A percentile compares a stretch with the other conserved stretches of the same genome.
These are phyloP conservation scores for Pollenia griseotomentosa DNA, from an alignment of 2,888 invertebrate species.

Conservation along the genomic window DNA sequence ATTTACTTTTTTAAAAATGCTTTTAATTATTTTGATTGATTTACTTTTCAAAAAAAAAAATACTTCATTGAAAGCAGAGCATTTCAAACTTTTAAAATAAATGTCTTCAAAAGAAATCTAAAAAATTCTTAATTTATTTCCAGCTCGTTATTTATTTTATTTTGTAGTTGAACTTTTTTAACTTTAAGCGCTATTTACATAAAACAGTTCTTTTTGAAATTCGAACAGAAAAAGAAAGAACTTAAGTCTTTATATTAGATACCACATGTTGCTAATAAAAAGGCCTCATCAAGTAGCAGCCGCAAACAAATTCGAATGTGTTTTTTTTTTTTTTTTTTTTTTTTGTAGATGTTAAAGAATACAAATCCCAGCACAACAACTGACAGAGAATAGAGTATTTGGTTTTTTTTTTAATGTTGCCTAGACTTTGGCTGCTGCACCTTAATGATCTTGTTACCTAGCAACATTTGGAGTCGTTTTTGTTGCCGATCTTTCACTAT, in stretches of 20 bases:
- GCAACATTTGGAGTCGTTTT: constrained; percentile 44
- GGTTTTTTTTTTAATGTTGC: constrained; percentile 16
- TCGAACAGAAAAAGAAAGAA: constrained; percentile 13
- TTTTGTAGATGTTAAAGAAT: neutral
- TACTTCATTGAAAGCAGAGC: neutral
- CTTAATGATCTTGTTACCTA: constrained; percentile 72
- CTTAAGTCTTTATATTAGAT: constrained; percentile 3
- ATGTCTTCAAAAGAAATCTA: neutral
- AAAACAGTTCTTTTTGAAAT: constrained; percentile 23
- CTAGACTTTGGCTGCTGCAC: constrained; percentile 59
- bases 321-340: neutral
- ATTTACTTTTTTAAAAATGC: too few relatives aligned
- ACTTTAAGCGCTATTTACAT: constrained; percentile 42
- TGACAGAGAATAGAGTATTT: constrained; percentile 35
- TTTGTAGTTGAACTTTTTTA: constrained; percentile 34
- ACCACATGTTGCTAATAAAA: constrained; percentile 46
- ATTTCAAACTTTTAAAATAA: neutral
- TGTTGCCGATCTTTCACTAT: constrained; percentile 1
- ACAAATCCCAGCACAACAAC: constrained; percentile 31
- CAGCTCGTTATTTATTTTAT: constrained; percentile 58
- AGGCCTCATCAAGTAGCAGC: constrained; percentile 42
- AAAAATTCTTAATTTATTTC: constrained; percentile 7
- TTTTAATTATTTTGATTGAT: too few relatives aligned
- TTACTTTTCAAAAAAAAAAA: neutral
- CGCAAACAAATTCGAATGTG: constrained; percentile 34